Percentiles rank a stretch among this genome's conserved stretches.
These are phyloP conservation scores for Myotis brandtii DNA, from an alignment of 2,113 vertebrate genomes.

Conservation along the genomic window DNA sequence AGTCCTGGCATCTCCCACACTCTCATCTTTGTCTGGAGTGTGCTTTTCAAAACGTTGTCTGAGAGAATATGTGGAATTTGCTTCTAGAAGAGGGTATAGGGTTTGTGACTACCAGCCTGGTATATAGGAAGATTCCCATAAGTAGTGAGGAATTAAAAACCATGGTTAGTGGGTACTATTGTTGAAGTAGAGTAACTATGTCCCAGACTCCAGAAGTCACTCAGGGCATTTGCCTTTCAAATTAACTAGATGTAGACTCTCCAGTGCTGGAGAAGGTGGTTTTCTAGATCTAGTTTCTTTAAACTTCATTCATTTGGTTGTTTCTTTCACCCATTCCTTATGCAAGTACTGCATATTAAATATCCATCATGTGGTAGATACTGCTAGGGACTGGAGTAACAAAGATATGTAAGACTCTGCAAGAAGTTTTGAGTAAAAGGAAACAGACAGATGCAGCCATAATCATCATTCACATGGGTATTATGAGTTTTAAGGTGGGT, in stretches of 20 bases:
- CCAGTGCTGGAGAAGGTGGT: background rate
- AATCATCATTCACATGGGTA: background rate
- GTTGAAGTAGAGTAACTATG: background rate
- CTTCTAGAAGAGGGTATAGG: constrained; percentile 15
- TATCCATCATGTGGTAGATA: background rate
- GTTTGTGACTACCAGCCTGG: background rate
- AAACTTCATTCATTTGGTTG: background rate
- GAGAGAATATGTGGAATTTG: constrained; percentile 16
- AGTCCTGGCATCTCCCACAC: background rate
- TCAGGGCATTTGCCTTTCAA: constrained; percentile 33
- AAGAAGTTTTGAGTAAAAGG: background rate
- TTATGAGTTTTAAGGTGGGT: background rate
- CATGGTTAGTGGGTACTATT: constrained; percentile 39
- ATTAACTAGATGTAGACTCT: background rate
- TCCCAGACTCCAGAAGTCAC: background rate
- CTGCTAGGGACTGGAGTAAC: background rate
- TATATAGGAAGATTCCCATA: background rate
- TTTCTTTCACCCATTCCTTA: constrained; percentile 25
- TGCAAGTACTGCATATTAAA: background rate
- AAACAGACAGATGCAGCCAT: background rate
- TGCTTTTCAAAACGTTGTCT: constrained; percentile 46
- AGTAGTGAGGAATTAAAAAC: constrained; percentile 41
- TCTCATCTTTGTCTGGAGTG: background rate
- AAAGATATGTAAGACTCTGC: background rate
- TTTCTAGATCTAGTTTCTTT: constrained; percentile 51